phyloP scores from a whole-genome alignment of 2,797 vertebrate species.

The Pelochelys cantorii region DNA sequence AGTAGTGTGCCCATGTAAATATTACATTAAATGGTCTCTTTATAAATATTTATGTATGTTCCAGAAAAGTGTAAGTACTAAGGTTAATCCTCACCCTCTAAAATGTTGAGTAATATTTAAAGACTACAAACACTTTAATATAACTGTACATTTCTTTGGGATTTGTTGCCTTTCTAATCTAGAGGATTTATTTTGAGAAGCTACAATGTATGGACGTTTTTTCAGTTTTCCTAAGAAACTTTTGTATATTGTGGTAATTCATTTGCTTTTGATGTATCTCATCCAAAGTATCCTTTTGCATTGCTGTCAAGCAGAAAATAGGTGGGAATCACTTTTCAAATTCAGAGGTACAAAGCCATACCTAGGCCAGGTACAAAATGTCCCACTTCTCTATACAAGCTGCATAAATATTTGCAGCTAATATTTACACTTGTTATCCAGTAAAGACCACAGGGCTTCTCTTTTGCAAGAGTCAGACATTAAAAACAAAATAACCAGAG shows the following conservation, averaged over 20 bases:
- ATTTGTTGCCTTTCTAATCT: constrained; percentile 43
- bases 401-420: constrained; percentile 63
- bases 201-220: constrained; percentile 4
- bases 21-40: background rate
- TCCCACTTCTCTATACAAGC: constrained; percentile 51
- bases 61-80: constrained; percentile 22
- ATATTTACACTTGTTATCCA: constrained; percentile 43
- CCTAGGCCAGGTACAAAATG: constrained; percentile 33
- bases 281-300: constrained; percentile 53
- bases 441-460: constrained; percentile 52
- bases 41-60: background rate
- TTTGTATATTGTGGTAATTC: background rate
- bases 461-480: constrained; percentile 58
- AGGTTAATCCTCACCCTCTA: background rate
- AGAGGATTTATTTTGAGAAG: constrained; percentile 41
- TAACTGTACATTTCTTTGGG: background rate
- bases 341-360: constrained; percentile 47
- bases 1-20: background rate
- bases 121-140: background rate
- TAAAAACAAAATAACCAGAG: constrained; percentile 68
- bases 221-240: constrained; percentile 47
- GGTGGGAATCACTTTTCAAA: constrained; percentile 4
- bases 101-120: constrained; percentile 18
- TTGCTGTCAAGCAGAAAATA: constrained; percentile 44
- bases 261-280: constrained; percentile 24